A percentile compares a stretch with the other conserved stretches of the same genome.
phyloP scores from a whole-genome alignment of 2,888 invertebrate genomes.

The Campoplex capitator region DNA sequence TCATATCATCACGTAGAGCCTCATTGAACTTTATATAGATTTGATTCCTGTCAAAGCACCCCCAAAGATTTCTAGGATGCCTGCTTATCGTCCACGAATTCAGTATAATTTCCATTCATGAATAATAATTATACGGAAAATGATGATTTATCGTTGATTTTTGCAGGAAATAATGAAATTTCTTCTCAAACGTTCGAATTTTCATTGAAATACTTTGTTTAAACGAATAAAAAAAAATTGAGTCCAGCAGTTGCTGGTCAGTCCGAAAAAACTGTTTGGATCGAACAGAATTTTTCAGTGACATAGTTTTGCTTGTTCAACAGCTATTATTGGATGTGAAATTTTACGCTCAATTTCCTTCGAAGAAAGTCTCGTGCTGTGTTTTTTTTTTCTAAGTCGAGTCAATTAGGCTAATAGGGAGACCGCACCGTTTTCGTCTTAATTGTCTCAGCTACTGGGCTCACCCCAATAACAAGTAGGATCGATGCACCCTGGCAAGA shows the following conservation, averaged over 20 bases:
- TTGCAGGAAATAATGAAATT: not conserved
- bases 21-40: slow-evolving; percentile 76
- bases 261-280: not conserved
- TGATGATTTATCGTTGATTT: not conserved
- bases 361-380: slow-evolving; percentile 3
- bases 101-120: not conserved
- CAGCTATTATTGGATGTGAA: not conserved
- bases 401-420: slow-evolving; percentile 72
- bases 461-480: slow-evolving; percentile 38
- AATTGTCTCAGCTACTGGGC: slow-evolving; percentile 52
- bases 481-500: slow-evolving; percentile 65
- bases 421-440: slow-evolving; percentile 59
- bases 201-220: no score
- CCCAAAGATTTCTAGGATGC: slow-evolving; percentile 52
- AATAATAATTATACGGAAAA: not conserved
- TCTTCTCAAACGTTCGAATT: no score
- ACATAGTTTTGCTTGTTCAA: not conserved
- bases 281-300: not conserved
- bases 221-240: not conserved
- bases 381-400: slow-evolving; percentile 28
- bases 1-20: slow-evolving; percentile 70
- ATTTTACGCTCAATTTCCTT: slow-evolving; percentile 50
- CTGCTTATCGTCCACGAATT: slow-evolving; percentile 4
- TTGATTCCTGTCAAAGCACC: slow-evolving; percentile 78
- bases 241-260: not conserved